Evolutionary conservation across 2,888 invertebrate species (phyloP).

Genomic region (Microplitis deprimator): DNA sequence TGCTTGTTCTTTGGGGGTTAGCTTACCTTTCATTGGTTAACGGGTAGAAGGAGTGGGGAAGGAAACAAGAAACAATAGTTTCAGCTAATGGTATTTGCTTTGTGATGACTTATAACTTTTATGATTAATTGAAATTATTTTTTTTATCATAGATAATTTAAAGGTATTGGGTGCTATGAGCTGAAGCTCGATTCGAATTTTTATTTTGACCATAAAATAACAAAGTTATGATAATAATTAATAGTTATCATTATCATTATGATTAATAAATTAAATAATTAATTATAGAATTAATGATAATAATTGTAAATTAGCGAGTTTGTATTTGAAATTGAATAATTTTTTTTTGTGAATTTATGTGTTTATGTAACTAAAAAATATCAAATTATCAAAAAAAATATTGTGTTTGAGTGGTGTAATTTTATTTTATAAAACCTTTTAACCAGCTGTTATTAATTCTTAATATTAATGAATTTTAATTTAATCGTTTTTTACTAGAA

Average conservation of each 20-base stretch:
- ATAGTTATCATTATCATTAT: not conserved
- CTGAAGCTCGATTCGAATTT: not conserved
- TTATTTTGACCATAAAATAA: not conserved
- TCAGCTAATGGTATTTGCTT: too few relatives aligned
- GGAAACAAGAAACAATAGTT: too few relatives aligned
- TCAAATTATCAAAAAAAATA: slow-evolving; percentile 68
- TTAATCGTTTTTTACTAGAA: too few relatives aligned
- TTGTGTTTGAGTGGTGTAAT: slow-evolving; percentile 62
- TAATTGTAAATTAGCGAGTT: slow-evolving; percentile 40
- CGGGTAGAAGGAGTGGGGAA: too few relatives aligned
- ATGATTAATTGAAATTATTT: too few relatives aligned
- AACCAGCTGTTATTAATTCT: too few relatives aligned
- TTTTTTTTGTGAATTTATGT: slow-evolving; percentile 54
- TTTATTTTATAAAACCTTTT: not conserved
- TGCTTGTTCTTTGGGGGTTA: too few relatives aligned
- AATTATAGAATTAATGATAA: not conserved
- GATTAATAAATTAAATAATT: too few relatives aligned
- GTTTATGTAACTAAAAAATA: slow-evolving; percentile 65
- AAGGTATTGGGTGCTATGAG: not conserved
- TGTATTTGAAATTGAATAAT: slow-evolving; percentile 9
- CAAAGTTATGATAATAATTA: slow-evolving; percentile 10
- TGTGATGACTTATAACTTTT: too few relatives aligned
- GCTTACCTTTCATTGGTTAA: too few relatives aligned
- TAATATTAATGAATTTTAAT: too few relatives aligned
- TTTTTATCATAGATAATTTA: too few relatives aligned